These are phyloP conservation scores for Scomber scombrus DNA, from an alignment of 2,113 vertebrate species.

Conservation along the genomic window DNA sequence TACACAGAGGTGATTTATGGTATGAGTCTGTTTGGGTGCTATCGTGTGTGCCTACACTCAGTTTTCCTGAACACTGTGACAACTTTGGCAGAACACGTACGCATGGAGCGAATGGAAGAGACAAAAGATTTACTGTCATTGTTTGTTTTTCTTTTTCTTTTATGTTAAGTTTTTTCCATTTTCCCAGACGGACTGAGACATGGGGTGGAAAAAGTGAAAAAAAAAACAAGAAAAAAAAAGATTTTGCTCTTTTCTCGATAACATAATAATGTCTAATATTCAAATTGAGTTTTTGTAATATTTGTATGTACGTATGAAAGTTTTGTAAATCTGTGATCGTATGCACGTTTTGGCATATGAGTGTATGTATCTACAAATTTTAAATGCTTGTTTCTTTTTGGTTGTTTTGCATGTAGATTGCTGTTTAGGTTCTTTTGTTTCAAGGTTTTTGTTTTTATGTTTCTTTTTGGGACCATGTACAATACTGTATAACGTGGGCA, in stretches of 20 bases:
- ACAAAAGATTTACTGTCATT: slow-evolving; percentile 54
- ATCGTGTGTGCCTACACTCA: slow-evolving; percentile 65
- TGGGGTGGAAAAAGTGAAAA: slow-evolving; percentile 54
- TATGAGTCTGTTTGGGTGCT: slow-evolving; percentile 62
- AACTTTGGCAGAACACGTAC: slow-evolving; percentile 70
- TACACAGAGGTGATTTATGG: slow-evolving; percentile 67
- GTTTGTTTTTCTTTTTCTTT: slow-evolving; percentile 1
- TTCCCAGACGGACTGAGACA: slow-evolving; percentile 64
- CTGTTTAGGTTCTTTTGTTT: slow-evolving; percentile 74
- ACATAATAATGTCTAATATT: slow-evolving; percentile 74
- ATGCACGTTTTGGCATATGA: slow-evolving; percentile 84
- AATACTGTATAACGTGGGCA: slow-evolving; percentile 88
- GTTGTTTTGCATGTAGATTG: slow-evolving; percentile 85
- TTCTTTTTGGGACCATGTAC: slow-evolving; percentile 86
- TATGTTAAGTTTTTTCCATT: slow-evolving; percentile 41
- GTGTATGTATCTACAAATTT: slow-evolving; percentile 80
- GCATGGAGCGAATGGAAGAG: slow-evolving; percentile 61
- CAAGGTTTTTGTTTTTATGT: slow-evolving; percentile 65
- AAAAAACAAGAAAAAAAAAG: slow-evolving; percentile 57
- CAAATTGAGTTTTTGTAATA: slow-evolving; percentile 79
- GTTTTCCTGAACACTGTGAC: slow-evolving; percentile 82
- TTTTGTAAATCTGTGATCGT: slow-evolving; percentile 82
- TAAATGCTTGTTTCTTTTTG: slow-evolving; percentile 78
- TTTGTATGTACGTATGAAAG: slow-evolving; percentile 80
- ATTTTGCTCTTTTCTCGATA: slow-evolving; percentile 68